Conservation (phyloP, 2,113 vertebrate species). For the Pterocles orientalis region DNA sequence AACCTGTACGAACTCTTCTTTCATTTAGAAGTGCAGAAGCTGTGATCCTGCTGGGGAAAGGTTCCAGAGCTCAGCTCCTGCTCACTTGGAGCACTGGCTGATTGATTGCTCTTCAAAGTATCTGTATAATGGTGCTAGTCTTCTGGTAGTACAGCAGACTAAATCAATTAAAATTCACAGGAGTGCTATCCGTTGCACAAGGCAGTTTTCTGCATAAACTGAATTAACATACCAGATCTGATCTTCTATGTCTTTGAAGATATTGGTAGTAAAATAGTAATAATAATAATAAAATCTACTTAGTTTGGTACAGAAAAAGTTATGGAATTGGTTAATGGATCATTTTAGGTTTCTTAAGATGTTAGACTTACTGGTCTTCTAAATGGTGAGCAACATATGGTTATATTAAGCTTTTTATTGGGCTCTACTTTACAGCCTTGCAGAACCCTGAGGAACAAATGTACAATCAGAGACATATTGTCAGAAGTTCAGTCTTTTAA, state of each 20-base stretch:
- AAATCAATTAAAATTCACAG: conserved; percentile 56
- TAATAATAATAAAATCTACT: background rate
- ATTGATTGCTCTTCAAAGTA: conserved; percentile 43
- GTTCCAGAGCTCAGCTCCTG: background rate
- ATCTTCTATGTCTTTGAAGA: background rate
- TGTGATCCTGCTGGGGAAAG: background rate
- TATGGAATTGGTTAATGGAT: background rate
- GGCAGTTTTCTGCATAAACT: background rate
- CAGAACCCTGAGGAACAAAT: background rate
- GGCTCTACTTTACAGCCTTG: background rate
- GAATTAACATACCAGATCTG: background rate
- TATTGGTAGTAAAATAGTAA: background rate
- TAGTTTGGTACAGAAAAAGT: background rate
- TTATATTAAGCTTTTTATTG: background rate
- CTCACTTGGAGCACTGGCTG: background rate
- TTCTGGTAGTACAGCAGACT: background rate
- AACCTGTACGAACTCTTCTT: background rate
- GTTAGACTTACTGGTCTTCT: background rate
- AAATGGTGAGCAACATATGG: background rate
- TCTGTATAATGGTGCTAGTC: background rate
- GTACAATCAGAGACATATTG: background rate
- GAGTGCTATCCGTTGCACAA: background rate
- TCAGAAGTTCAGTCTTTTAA: background rate
- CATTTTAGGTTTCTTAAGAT: background rate
- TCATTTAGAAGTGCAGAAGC: background rate